Conservation (phyloP, 2,888 invertebrate species). For the Alsophila aescularia region DNA sequence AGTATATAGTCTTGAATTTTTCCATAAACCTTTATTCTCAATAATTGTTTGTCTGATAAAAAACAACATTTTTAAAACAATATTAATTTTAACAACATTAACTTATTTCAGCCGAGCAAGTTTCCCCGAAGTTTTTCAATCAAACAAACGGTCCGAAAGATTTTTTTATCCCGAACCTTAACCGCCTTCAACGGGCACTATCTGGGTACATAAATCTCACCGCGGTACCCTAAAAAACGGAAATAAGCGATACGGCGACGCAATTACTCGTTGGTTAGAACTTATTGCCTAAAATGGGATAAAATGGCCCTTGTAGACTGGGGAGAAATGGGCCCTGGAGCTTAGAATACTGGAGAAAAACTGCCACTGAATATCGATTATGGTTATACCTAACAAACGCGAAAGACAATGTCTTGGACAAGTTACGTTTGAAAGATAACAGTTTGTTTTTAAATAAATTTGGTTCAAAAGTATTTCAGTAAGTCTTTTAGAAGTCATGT, state of each 20-base stretch:
- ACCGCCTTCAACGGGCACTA: slow-evolving; percentile 33
- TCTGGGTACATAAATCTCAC: slow-evolving; percentile 41
- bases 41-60: no score
- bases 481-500: no score
- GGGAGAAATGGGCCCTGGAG: slow-evolving; percentile 4
- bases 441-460: no score
- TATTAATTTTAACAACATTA: no score
- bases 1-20: no score
- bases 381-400: no score
- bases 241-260: slow-evolving; percentile 51
- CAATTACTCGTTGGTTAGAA: slow-evolving; percentile 54
- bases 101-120: slow-evolving; percentile 24
- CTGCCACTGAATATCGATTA: background rate
- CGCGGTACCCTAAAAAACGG: slow-evolving; percentile 40
- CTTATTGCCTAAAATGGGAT: slow-evolving; percentile 51
- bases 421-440: no score
- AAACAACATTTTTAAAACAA: background rate
- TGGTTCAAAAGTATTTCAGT: no score
- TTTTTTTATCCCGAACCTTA: slow-evolving; percentile 41
- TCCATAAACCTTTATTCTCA: no score
- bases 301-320: slow-evolving; percentile 39
- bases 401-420: no score
- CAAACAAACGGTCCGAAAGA: slow-evolving; percentile 42
- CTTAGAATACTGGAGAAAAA: slow-evolving; percentile 1
- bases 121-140: slow-evolving; percentile 52